Evolutionary conservation across 2,888 invertebrate genomes (phyloP).

Genomic region (Phanerotoma sp.): DNA sequence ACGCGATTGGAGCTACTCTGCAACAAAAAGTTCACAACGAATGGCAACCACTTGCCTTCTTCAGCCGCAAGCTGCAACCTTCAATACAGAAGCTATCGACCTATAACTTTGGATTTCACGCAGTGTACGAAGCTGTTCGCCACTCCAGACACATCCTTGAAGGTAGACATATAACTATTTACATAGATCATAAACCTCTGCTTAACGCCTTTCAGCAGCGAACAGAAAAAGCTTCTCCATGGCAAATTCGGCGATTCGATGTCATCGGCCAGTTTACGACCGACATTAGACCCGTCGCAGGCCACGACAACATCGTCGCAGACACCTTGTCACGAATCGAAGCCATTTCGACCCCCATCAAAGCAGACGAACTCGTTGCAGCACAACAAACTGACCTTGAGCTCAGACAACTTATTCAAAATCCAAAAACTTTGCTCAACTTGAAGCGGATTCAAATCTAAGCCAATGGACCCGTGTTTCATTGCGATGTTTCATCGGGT

Average conservation of each 20-base stretch:
- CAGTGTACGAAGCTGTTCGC: constrained; percentile 1
- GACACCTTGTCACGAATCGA: too few species aligned
- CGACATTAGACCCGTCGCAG: constrained; percentile 18
- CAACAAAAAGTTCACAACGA: constrained; percentile 42
- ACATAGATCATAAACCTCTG: too few species aligned
- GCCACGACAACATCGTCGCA: constrained; percentile 20
- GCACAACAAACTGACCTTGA: not conserved
- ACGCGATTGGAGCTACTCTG: constrained; percentile 50
- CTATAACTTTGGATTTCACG: not conserved
- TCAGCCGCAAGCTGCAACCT: not conserved
- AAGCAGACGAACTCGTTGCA: not conserved
- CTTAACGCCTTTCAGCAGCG: constrained; percentile 1
- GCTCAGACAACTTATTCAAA: not conserved
- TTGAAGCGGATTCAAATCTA: not conserved
- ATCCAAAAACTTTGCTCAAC: not conserved
- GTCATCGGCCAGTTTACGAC: constrained; percentile 25
- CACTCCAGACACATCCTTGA: not conserved
- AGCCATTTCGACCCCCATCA: constrained; percentile 20
- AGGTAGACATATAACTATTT: not conserved
- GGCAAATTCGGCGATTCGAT: not conserved
- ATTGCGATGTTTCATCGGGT: not conserved
- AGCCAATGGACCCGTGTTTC: not conserved
- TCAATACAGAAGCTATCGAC: not conserved
- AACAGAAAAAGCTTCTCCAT: not conserved
- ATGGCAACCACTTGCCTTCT: constrained; percentile 8